Percentiles rank a stretch among this genome's conserved stretches.
Evolutionary conservation across 2,113 vertebrate genomes (phyloP).

Genomic region (Pseudorectes ferrugineus): DNA sequence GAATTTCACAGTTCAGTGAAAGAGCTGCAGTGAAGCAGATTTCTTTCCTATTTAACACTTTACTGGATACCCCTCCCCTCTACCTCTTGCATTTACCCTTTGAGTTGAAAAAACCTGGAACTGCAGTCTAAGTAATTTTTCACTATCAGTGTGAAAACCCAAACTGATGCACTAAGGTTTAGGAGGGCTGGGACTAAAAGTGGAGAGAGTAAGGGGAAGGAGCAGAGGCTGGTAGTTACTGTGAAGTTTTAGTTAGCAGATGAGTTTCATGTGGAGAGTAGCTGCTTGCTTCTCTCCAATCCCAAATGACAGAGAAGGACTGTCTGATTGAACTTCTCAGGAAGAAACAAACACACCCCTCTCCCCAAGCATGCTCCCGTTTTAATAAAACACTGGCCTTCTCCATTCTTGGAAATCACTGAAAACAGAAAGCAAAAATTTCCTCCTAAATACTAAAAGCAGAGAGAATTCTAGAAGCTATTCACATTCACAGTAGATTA

Average conservation of each 20-base stretch:
- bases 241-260: not conserved
- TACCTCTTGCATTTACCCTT: not conserved
- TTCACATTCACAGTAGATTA: not conserved
- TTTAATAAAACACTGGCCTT: not conserved
- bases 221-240: not conserved
- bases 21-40: not conserved
- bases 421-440: not conserved
- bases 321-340: not conserved
- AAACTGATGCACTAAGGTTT: slow-evolving; percentile 9
- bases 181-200: not conserved
- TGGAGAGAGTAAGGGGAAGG: not conserved
- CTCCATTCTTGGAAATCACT: not conserved
- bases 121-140: not conserved
- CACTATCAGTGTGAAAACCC: not conserved
- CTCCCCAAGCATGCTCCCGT: not conserved
- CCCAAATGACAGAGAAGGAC: not conserved
- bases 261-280: not conserved
- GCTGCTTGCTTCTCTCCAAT: not conserved
- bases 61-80: not conserved
- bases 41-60: slow-evolving; percentile 2
- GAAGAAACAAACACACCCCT: not conserved
- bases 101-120: not conserved
- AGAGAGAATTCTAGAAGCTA: not conserved
- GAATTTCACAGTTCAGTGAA: not conserved
- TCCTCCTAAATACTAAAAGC: not conserved